Percentiles rank a stretch among this genome's conserved stretches.
Evolutionary conservation across 2,888 invertebrate genomes (phyloP).

Genomic region (Drosophila macrospina): DNA sequence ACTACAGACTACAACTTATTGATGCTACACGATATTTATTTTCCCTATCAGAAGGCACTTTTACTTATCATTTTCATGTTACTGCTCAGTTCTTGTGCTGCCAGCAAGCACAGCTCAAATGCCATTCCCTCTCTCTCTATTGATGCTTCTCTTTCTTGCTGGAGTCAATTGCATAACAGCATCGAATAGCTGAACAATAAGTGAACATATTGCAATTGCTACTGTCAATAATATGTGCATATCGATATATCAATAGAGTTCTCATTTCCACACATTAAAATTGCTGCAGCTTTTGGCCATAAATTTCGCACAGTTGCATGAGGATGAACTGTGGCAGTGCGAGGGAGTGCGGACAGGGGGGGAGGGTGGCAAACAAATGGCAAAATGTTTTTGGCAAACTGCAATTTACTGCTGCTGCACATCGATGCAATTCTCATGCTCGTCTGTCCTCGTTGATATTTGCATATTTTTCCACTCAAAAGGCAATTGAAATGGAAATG

Average conservation of each 20-base stretch:
- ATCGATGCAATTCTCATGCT: conserved; percentile 45
- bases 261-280: conserved; percentile 78
- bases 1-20: too few relatives aligned
- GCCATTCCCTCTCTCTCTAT: neutral
- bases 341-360: neutral
- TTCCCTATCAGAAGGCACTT: neutral
- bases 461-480: conserved; percentile 80
- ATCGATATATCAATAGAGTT: conserved; percentile 70
- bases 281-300: conserved; percentile 56
- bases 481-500: conserved; percentile 74
- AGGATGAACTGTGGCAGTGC: neutral
- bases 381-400: conserved; percentile 77
- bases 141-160: neutral
- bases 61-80: neutral
- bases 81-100: neutral
- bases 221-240: conserved; percentile 70
- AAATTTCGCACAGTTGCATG: conserved; percentile 49
- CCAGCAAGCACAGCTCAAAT: neutral
- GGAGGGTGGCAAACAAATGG: conserved; percentile 58
- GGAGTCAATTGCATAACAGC: conserved; percentile 29
- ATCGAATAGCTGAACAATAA: conserved; percentile 42
- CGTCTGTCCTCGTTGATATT: conserved; percentile 58
- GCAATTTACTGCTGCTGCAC: conserved; percentile 69
- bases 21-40: neutral
- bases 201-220: conserved; percentile 53